phyloP scores from a whole-genome alignment of 2,797 vertebrate genomes.

The Eulemur coronatus region DNA sequence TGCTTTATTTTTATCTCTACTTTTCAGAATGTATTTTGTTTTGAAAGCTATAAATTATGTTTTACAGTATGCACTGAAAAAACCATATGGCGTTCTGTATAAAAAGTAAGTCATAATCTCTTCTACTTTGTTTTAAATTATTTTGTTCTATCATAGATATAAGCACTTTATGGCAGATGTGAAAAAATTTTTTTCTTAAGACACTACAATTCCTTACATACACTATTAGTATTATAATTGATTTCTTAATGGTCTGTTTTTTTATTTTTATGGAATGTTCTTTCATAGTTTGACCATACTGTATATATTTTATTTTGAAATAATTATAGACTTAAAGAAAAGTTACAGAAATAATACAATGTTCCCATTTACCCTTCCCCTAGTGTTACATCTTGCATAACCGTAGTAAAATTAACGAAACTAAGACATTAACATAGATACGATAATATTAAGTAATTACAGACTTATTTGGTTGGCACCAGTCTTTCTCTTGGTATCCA shows the following conservation, averaged over 20 bases:
- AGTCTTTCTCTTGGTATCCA: background rate
- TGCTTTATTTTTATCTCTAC: conserved; percentile 29
- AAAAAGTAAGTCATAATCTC: conserved; percentile 91
- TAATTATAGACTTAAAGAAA: background rate
- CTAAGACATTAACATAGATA: background rate
- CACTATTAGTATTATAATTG: background rate
- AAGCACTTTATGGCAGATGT: conserved; percentile 4
- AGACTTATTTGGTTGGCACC: background rate
- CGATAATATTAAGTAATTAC: background rate
- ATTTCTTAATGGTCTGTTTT: background rate
- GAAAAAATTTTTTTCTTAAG: background rate
- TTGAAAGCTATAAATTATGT: conserved; percentile 62
- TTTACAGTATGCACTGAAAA: conserved; percentile 95
- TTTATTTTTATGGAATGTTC: background rate
- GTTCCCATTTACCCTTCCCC: background rate
- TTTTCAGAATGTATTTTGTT: conserved; percentile 57
- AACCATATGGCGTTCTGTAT: conserved; percentile 93
- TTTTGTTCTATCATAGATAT: conserved; percentile 46
- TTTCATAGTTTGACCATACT: background rate
- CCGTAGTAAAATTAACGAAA: background rate
- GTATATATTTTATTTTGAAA: conserved; percentile 27
- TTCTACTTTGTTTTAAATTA: conserved; percentile 1
- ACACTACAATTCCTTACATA: background rate
- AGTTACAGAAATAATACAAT: background rate
- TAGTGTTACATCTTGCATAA: background rate